Percentiles rank a stretch among this genome's conserved stretches.
These are phyloP conservation scores for Drosophila birchii DNA, from an alignment of 2,888 invertebrate genomes.

Conservation along the genomic window DNA sequence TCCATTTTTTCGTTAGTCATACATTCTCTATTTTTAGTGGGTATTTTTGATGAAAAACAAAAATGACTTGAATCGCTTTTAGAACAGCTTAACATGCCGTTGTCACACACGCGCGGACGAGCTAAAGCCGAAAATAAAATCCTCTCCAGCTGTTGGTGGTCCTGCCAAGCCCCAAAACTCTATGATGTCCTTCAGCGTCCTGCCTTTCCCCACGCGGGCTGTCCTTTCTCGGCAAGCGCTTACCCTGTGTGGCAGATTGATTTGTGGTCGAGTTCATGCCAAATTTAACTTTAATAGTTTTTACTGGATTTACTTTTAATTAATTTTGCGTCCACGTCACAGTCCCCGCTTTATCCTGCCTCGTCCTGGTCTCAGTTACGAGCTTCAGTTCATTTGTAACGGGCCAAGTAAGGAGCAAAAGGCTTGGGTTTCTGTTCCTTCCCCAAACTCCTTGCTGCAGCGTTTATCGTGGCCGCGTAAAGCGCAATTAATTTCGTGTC, in stretches of 20 bases:
- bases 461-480: constrained; percentile 78
- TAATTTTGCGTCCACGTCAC: constrained; percentile 62
- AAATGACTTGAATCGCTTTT: constrained; percentile 73
- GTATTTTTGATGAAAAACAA: constrained; percentile 10
- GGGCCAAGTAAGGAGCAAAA: constrained; percentile 27
- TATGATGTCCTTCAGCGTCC: constrained; percentile 25
- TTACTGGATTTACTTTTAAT: constrained; percentile 79
- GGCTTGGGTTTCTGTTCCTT: constrained; percentile 16
- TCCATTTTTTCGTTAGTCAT: background rate
- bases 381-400: constrained; percentile 73
- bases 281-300: constrained; percentile 79
- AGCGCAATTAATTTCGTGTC: constrained; percentile 80
- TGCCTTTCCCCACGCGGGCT: constrained; percentile 21
- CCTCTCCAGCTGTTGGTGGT: constrained; percentile 45
- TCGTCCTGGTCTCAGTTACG: constrained; percentile 48
- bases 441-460: constrained; percentile 32
- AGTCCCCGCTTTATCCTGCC: background rate
- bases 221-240: constrained; percentile 59
- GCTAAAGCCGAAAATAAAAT: constrained; percentile 48
- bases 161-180: background rate
- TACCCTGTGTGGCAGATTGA: constrained; percentile 75
- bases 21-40: background rate
- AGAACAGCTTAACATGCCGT: constrained; percentile 77
- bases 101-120: constrained; percentile 59
- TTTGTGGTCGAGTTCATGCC: constrained; percentile 79